These are phyloP conservation scores for Cirrhinus molitorella DNA, from an alignment of 2,797 vertebrate genomes.

Conservation along the genomic window DNA sequence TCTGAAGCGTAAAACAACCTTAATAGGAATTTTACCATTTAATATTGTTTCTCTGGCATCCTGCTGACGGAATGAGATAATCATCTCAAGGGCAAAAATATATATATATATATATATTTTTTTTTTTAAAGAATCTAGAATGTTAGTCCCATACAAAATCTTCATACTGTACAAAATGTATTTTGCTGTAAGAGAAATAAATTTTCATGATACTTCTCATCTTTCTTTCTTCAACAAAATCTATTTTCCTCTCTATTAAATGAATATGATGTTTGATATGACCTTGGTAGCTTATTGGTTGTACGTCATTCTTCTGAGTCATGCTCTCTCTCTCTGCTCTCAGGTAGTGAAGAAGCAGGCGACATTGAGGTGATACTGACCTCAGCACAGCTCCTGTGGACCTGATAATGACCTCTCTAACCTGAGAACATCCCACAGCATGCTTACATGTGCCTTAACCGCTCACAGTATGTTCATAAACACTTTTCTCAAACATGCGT, in stretches of 20 bases:
- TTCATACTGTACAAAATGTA: conserved; percentile 32
- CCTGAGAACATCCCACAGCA: conserved; percentile 41
- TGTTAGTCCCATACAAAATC: conserved; percentile 1
- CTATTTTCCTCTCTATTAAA: background rate
- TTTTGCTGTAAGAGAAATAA: conserved; percentile 22
- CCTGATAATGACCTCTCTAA: conserved; percentile 47
- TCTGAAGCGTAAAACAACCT: conserved; percentile 26
- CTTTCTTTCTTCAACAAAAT: background rate
- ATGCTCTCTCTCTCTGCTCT: background rate
- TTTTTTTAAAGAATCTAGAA: background rate
- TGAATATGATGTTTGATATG: conserved; percentile 24
- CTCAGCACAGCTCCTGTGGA: conserved; percentile 46
- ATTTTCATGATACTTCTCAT: background rate
- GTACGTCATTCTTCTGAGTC: background rate
- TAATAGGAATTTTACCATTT: conserved; percentile 28
- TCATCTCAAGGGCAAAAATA: conserved; percentile 3
- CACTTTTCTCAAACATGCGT: background rate
- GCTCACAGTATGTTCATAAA: conserved; percentile 20
- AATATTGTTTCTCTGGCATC: background rate
- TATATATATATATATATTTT: no score
- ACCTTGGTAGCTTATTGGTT: background rate
- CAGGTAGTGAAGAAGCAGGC: conserved; percentile 27
- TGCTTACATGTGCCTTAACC: conserved; percentile 21
- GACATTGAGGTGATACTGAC: conserved; percentile 31
- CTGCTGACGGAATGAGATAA: conserved; percentile 19